These are phyloP conservation scores for Nipponia nippon DNA, from an alignment of 2,113 vertebrate species.

Conservation along the genomic window DNA sequence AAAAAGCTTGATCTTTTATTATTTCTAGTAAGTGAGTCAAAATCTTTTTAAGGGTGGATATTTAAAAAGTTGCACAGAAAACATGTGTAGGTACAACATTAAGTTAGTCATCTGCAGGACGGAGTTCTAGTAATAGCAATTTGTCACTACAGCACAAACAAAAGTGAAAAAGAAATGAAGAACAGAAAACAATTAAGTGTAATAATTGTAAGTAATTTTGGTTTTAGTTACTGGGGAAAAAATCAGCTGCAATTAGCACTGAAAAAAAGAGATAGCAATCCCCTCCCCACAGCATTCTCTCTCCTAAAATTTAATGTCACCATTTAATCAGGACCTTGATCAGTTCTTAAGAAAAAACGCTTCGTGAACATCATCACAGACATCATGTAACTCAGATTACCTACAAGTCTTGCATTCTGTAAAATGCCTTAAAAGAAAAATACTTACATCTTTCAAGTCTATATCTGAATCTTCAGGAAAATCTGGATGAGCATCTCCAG, in stretches of 20 bases:
- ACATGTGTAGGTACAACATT: background rate
- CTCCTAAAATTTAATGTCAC: background rate
- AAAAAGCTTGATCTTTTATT: background rate
- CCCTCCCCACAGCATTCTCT: background rate
- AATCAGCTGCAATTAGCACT: background rate
- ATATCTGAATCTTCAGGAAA: constrained; percentile 92
- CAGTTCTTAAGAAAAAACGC: background rate
- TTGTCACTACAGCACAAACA: background rate
- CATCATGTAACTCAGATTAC: background rate
- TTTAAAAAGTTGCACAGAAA: background rate
- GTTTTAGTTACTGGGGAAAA: background rate
- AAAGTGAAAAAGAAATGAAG: background rate
- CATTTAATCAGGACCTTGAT: background rate
- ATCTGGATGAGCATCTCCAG: constrained; percentile 87
- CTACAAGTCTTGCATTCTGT: background rate
- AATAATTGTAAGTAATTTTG: background rate
- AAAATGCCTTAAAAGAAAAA: background rate
- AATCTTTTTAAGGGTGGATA: background rate
- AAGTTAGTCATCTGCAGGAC: background rate
- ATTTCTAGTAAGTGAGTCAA: background rate
- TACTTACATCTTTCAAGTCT: constrained; percentile 88
- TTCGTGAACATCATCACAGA: background rate
- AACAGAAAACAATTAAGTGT: background rate
- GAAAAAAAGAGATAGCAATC: background rate
- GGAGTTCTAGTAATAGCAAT: background rate